Evolutionary conservation across 2,888 invertebrate genomes (phyloP).

Genomic region (Harpalus rubripes): DNA sequence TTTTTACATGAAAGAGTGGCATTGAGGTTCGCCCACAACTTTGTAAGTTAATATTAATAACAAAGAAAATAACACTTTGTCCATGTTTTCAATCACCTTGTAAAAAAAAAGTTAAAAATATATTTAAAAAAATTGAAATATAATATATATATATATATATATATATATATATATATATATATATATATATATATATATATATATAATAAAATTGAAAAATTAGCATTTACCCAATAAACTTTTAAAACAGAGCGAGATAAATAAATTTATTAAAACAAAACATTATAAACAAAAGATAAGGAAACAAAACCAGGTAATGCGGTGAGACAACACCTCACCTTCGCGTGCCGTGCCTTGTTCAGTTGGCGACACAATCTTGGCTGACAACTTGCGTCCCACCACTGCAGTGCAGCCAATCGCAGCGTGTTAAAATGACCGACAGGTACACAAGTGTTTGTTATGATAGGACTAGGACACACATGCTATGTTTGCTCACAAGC

Average conservation of each 20-base stretch:
- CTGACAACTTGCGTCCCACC: conserved; percentile 68
- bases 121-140: too few species aligned
- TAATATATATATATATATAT: too few species aligned
- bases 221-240: too few species aligned
- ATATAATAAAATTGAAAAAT: too few species aligned
- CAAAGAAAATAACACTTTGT: too few species aligned
- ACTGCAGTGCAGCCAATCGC: conserved; percentile 62
- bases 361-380: conserved; percentile 67
- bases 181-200: too few species aligned
- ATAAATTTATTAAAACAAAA: not conserved
- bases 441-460: conserved; percentile 61
- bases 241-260: not conserved
- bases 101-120: too few species aligned
- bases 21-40: too few species aligned
- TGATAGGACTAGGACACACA: conserved; percentile 65
- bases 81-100: too few species aligned
- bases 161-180: too few species aligned
- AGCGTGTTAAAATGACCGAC: conserved; percentile 65
- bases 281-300: not conserved
- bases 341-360: conserved; percentile 65
- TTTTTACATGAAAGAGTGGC: too few species aligned
- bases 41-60: too few species aligned
- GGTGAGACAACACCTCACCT: conserved; percentile 66
- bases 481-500: conserved; percentile 51
- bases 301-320: conserved; percentile 2